These are phyloP conservation scores for Bagarius yarrelli DNA, from an alignment of 2,113 vertebrate genomes.

Conservation along the genomic window DNA sequence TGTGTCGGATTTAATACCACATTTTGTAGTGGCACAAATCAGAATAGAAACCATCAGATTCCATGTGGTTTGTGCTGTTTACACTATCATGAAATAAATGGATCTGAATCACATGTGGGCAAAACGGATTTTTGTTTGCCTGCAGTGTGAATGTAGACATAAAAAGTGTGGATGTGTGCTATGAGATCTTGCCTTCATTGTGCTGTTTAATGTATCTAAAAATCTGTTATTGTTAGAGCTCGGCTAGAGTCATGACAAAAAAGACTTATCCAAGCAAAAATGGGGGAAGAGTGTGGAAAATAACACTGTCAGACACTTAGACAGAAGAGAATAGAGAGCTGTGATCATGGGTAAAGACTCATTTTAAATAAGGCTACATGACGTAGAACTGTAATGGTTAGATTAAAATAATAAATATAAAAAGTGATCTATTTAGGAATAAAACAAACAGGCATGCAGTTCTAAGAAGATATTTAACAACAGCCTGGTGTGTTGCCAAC, in stretches of 20 bases:
- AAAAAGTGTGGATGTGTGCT: neutral
- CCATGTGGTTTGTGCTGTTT: too few relatives aligned
- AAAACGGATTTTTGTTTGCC: too few relatives aligned
- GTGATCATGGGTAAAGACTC: slow-evolving; percentile 1
- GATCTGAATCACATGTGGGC: too few relatives aligned
- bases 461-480: neutral
- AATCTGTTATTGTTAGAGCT: slow-evolving; percentile 31
- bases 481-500: neutral
- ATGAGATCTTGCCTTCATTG: neutral
- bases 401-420: slow-evolving; percentile 13
- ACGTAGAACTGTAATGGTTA: slow-evolving; percentile 1
- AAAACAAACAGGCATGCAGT: neutral
- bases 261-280: slow-evolving; percentile 22
- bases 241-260: slow-evolving; percentile 7
- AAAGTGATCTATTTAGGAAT: neutral
- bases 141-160: neutral
- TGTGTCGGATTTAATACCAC: too few relatives aligned
- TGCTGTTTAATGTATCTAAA: slow-evolving; percentile 9
- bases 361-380: neutral
- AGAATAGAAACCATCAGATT: too few relatives aligned
- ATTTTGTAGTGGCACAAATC: too few relatives aligned
- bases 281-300: neutral
- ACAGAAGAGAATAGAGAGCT: slow-evolving; percentile 27
- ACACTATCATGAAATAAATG: too few relatives aligned
- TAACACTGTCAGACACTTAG: neutral